Evolutionary conservation across 2,113 vertebrate species (phyloP), one percentile per base, ranked within the genome.

Genomic region (Mixornis gularis): DNA sequence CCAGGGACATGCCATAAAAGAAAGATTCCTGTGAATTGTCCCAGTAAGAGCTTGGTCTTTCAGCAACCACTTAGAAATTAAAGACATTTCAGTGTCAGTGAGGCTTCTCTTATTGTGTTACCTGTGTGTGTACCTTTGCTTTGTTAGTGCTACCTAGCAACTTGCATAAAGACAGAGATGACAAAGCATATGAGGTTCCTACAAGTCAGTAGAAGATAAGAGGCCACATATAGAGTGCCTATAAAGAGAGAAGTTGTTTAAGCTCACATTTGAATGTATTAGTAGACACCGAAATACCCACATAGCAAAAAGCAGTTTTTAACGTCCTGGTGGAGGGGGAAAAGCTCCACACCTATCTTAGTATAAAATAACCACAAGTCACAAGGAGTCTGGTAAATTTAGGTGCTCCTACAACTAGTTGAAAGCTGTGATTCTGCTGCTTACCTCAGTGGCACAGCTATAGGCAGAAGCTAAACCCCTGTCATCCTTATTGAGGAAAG

Each of bases 101-200:
- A 29, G 32, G 72, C 32, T 82, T 55, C 65, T 85, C 1, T 64
- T n/a, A 18, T 64, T 63, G 40, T 84, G 8, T 78, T 78, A 26
- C 80, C 51, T 44, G 27, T 60, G 41, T 40, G 41, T 49, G 13
- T 41, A 20, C 56, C 43, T 91, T 73, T 73, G 41, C 77, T 89
- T 89, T 86, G 46, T 66, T 59, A 53, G 29, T 63, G 65, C 77
- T 94, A 70, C 70, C 43, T 84, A 46, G 48, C 51, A 92, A 55
- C 62, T 87, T 93, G 48, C 27, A 74, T 48, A 24, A 78, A 48
- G 73, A 56, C 25, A 38, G 32, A 70, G 29, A 40, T 46, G 32
- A 24, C 43, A 63, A 63, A 55, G 27, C 0, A 0, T 30, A 24
- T n/a, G 25, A 80, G 26, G 27, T 77, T 93, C 18, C 46, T 65